Evolutionary conservation across 2,797 vertebrate genomes (phyloP).

Genomic region (Pseudomugil gertrudae): DNA sequence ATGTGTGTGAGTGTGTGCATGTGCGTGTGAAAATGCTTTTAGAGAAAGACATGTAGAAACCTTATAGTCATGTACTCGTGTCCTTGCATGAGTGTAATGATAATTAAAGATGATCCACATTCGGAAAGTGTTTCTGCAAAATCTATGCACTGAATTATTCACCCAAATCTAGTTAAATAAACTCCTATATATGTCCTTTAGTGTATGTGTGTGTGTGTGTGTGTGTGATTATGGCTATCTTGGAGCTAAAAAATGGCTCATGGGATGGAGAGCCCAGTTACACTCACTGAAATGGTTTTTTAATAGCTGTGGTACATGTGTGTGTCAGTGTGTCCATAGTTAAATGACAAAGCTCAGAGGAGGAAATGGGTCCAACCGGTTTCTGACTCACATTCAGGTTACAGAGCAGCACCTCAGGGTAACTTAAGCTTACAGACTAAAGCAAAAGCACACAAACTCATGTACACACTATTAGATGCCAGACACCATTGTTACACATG

Average conservation of each 20-base stretch:
- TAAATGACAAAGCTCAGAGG: conserved; percentile 64
- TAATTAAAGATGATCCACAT: conserved; percentile 34
- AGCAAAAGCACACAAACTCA: conserved; percentile 20
- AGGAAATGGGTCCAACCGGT: conserved; percentile 72
- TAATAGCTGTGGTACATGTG: conserved; percentile 41
- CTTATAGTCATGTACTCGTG: conserved; percentile 36
- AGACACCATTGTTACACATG: conserved; percentile 65
- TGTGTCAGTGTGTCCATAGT: conserved; percentile 36
- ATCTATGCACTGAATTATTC: conserved; percentile 45
- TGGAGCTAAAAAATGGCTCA: conserved; percentile 53
- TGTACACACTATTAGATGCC: conserved; percentile 48
- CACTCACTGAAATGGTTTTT: conserved; percentile 57
- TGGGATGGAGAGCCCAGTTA: conserved; percentile 43
- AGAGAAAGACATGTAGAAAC: conserved; percentile 32
- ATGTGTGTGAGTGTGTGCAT: conserved; percentile 1
- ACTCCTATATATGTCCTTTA: conserved; percentile 13
- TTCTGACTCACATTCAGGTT: conserved; percentile 72
- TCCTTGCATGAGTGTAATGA: conserved; percentile 53
- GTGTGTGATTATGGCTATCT: conserved; percentile 26
- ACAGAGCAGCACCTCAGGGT: conserved; percentile 57
- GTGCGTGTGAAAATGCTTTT: conserved; percentile 20
- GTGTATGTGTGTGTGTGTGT: conserved; percentile 18
- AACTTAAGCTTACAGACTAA: conserved; percentile 19
- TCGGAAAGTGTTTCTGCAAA: conserved; percentile 37
- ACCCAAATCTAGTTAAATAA: conserved; percentile 17